Base-by-base conservation (phyloP, 2,888 invertebrate genomes). In the Hecatera dysodea region DNA sequence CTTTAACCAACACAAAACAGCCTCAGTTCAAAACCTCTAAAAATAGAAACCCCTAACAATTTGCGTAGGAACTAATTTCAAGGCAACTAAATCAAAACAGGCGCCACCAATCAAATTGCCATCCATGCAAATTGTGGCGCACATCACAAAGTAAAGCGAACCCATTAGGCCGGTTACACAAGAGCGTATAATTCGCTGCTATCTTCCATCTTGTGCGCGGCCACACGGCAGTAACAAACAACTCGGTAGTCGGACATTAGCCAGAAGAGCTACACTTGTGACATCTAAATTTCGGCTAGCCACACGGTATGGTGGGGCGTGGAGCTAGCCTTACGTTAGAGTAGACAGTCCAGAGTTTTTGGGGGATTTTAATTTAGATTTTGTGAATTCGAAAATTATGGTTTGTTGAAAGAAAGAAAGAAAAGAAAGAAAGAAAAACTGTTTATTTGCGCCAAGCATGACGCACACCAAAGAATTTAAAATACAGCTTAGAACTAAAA, bases 281-380 rank as follows among this genome's bases (percentile, higher is more conserved):
- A 95, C 95, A 95, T 94, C 95, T 95, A 95, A 95, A 95, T 95
- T 95, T 95, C 91, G 95, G 95, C 89, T 90, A 94, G 93, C 94
- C 94, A 82, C 94, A 93, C 88, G 89, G 86, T 87, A 86, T 86
- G 88, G 80, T 67, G 87, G 75, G 50, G 53, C 44, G 44, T 75
- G 72, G 67, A 72, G n/a, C 36, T 78, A 72, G 29, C n/a, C 27
- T 57, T 72, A 22, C 1, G 12, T 15, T 65, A 78, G 87, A 87
- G 24, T n/a, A 39, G 85, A 67, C 64, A 61, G 29, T 52, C 7
- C 29, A 0, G 11, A 33, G n/a, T 71, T 53, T 17, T n/a, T n/a
- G n/a, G n/a, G n/a, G n/a, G n/a, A n/a, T n/a, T n/a, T n/a, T n/a
- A n/a, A n/a, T n/a, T n/a, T n/a, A n/a, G n/a, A n/a, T n/a, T n/a